A percentile compares a stretch with the other conserved stretches of the same genome.
Evolutionary conservation across 2,113 vertebrate species (phyloP).

Genomic region (Lucifuga dentata): DNA sequence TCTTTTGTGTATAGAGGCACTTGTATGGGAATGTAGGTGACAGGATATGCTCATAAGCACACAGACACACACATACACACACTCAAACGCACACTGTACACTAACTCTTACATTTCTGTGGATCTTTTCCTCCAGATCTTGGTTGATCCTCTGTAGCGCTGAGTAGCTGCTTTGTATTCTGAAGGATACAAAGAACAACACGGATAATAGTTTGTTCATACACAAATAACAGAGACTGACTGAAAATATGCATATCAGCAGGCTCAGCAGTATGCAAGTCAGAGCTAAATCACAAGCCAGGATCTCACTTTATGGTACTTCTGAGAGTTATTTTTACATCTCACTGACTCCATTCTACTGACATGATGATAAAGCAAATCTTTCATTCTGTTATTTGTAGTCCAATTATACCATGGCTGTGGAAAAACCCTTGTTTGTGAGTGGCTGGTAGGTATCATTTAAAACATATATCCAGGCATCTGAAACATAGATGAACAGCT

Average conservation of each 20-base stretch:
- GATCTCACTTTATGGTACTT: background rate
- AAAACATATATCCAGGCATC: too few species aligned
- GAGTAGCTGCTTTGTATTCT: slow-evolving; percentile 99
- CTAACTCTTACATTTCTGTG: slow-evolving; percentile 82
- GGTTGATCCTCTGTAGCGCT: slow-evolving; percentile 95
- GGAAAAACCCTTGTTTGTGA: too few species aligned
- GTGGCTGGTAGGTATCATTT: too few species aligned
- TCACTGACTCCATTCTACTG: slow-evolving; percentile 5
- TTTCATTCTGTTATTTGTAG: slow-evolving; percentile 2
- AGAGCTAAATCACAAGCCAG: background rate
- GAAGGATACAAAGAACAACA: slow-evolving; percentile 57
- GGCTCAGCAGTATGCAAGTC: slow-evolving; percentile 13
- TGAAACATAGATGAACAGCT: too few species aligned
- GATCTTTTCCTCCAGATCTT: slow-evolving; percentile 98
- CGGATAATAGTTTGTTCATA: slow-evolving; percentile 16
- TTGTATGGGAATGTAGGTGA: background rate
- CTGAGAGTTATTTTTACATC: slow-evolving; percentile 1
- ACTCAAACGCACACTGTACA: slow-evolving; percentile 14
- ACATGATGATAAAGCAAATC: slow-evolving; percentile 12
- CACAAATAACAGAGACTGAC: slow-evolving; percentile 7
- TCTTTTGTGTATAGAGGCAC: slow-evolving; percentile 23
- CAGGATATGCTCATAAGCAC: background rate
- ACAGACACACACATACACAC: slow-evolving; percentile 10
- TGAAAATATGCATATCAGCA: slow-evolving; percentile 16
- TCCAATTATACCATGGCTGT: background rate